Conservation (phyloP, 2,888 invertebrate species). For the Andrena bicolor region DNA sequence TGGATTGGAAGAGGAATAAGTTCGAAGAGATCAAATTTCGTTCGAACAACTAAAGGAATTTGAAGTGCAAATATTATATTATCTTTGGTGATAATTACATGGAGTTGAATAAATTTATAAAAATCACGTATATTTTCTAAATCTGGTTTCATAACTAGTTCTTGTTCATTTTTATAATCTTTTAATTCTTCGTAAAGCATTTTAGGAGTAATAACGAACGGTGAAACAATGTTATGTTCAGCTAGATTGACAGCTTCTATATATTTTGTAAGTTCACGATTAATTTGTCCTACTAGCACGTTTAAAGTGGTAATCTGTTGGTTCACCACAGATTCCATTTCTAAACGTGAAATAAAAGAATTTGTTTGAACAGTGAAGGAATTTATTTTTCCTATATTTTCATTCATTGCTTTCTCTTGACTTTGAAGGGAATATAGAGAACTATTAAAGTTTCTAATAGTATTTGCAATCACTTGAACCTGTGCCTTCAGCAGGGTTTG, state of each 20-base stretch:
- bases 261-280: slow-evolving; percentile 26
- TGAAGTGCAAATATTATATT: slow-evolving; percentile 11
- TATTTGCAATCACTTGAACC: slow-evolving; percentile 24
- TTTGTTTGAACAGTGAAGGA: slow-evolving; percentile 25
- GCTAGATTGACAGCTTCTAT: slow-evolving; percentile 28
- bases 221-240: slow-evolving; percentile 37
- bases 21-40: slow-evolving; percentile 22
- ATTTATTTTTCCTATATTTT: slow-evolving; percentile 25
- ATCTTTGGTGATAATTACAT: slow-evolving; percentile 15
- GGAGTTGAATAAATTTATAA: slow-evolving; percentile 13
- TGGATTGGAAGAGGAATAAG: slow-evolving; percentile 27
- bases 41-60: slow-evolving; percentile 12
- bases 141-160: slow-evolving; percentile 23
- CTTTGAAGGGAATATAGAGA: slow-evolving; percentile 5
- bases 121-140: slow-evolving; percentile 28
- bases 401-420: slow-evolving; percentile 21
- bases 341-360: slow-evolving; percentile 24
- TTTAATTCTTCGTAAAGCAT: slow-evolving; percentile 28
- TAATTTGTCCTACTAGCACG: slow-evolving; percentile 6
- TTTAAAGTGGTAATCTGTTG: slow-evolving; percentile 20
- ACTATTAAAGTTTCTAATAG: slow-evolving; percentile 29
- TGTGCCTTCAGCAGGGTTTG: slow-evolving; percentile 15
- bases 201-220: slow-evolving; percentile 27
- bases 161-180: slow-evolving; percentile 14
- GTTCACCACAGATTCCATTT: slow-evolving; percentile 26